Base-by-base conservation (phyloP, 1,140 invertebrate species). In the Schlechtendalia chinensis region DNA sequence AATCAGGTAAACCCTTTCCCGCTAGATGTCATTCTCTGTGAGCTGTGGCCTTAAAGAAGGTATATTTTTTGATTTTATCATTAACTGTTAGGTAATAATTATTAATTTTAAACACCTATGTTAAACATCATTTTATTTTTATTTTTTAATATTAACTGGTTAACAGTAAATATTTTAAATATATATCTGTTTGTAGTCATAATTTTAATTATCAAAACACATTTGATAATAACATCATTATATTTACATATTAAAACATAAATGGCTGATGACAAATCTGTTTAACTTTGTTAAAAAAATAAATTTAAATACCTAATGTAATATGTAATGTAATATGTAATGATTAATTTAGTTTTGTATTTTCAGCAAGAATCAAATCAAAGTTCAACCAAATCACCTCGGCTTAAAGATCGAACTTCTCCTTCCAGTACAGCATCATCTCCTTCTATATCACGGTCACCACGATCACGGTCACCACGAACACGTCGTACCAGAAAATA, bases 1-100 rank as follows among this genome's bases (percentile, higher is more conserved):
- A 54, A 79, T 61, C 75, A 79, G 75, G 75, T 79, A 79, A 79
- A 79, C 75, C 75, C 75, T 79, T 79, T 79, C 75, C 75, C 75
- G 17, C 75, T 79, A 79, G 75, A 79, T 6, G 75, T 79, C 75
- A 79, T 61, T 79, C 75, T 79, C 75, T 61, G 53, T 58, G 58
- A 79, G 56, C 75, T 63, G 72, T 77, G 75, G 75, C 58, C 32
- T 79, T 79, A 22, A 72, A 61, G 74, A 79, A 79, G 75, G 75
- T 79, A 79, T 79, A 79, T 45, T 79, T 79, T 79, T 77, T 79
- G n/a, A 27, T 63, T 79, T 39, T 79, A 61, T 79, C n/a, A 63
- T 61, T 79, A 45, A 79, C 39, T 50, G 22, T 50, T 79, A 61
- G 75, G 75, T 79, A 4, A 29, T 63, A 61, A 79, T 63, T 79